Conservation (phyloP, 2,888 invertebrate species). For the Melanostoma mellinum region DNA sequence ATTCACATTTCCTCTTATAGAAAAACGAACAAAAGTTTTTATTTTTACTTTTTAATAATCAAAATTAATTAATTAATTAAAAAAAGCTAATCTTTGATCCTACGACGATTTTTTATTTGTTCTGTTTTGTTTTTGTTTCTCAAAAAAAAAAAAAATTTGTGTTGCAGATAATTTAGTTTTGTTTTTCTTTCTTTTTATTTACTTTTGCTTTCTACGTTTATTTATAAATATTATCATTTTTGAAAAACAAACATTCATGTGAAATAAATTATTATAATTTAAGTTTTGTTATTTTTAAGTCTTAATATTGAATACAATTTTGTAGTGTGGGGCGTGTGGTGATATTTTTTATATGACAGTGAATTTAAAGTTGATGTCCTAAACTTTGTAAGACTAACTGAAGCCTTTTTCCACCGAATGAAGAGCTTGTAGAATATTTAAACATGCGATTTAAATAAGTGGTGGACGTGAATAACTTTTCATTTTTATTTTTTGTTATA, state of each 20-base stretch:
- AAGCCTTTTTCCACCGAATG: too few species aligned
- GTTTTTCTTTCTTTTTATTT: too few species aligned
- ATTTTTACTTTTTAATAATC: conserved; percentile 28
- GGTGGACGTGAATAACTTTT: conserved; percentile 2
- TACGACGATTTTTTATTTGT: conserved; percentile 49
- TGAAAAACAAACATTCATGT: conserved; percentile 31
- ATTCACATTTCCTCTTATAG: conserved; percentile 72
- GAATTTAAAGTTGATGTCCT: conserved; percentile 3
- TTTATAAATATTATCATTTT: conserved; percentile 39
- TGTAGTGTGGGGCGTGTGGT: conserved; percentile 16
- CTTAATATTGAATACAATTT: conserved; percentile 63
- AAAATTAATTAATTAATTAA: conserved; percentile 42
- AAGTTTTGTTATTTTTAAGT: conserved; percentile 49
- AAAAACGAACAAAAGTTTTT: conserved; percentile 35
- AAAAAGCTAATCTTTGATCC: conserved; percentile 42
- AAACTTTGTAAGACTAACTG: too few species aligned
- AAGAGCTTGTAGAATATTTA: too few species aligned
- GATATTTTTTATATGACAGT: conserved; percentile 35
- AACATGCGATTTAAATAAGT: too few species aligned
- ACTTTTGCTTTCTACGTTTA: conserved; percentile 14
- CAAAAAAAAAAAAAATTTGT: conserved; percentile 47
- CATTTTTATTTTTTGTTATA: conserved; percentile 12
- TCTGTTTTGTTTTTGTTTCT: conserved; percentile 22
- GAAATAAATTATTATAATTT: conserved; percentile 69
- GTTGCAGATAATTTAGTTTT: conserved; percentile 7